Conservation (phyloP, 2,888 invertebrate species). For the Adelphocoris suturalis region DNA sequence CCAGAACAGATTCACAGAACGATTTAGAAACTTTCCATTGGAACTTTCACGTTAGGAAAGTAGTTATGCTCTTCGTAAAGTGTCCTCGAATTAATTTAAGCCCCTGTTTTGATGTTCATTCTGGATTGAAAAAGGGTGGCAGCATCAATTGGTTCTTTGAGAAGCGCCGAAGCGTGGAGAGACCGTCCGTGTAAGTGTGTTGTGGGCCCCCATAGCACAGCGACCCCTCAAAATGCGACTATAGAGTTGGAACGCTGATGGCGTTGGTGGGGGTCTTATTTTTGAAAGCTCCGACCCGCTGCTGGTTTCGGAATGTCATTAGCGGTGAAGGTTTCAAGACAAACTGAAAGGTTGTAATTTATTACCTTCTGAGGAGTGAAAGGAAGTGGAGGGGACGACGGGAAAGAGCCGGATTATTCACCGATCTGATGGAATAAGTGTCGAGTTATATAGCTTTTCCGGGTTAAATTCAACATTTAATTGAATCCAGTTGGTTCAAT, state of each 20-base stretch:
- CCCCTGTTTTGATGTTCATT: background rate
- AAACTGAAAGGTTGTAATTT: constrained; percentile 68
- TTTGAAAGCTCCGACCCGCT: constrained; percentile 57
- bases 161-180: constrained; percentile 4
- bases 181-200: background rate
- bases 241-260: background rate
- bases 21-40: no score
- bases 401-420: constrained; percentile 54
- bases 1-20: no score
- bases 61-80: background rate
- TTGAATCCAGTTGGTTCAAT: no score
- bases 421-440: background rate
- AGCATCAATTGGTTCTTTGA: background rate
- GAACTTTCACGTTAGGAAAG: no score
- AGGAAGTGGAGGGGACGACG: background rate
- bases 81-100: background rate
- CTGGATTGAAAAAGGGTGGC: constrained; percentile 2
- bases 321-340: constrained; percentile 46
- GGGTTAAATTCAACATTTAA: no score
- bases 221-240: background rate
- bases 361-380: constrained; percentile 34
- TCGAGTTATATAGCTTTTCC: background rate
- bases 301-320: constrained; percentile 63
- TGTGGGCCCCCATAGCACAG: background rate
- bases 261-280: background rate